phyloP scores from a whole-genome alignment of 2,113 vertebrate species.

The Prietella phreatophila region DNA sequence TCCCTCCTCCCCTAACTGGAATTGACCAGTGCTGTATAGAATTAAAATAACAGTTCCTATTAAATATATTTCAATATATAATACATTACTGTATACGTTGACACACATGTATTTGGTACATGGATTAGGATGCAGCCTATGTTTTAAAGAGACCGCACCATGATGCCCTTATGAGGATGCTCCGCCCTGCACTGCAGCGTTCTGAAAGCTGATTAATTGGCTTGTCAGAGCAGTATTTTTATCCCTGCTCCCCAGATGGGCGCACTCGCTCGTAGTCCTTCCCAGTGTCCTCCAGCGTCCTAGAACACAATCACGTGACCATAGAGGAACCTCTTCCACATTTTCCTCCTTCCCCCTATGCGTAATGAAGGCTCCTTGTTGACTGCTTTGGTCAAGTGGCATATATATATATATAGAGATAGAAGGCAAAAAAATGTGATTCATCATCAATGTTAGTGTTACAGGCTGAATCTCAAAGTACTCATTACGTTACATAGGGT shows the following conservation, averaged over 20 bases:
- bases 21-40: not conserved
- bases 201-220: constrained; percentile 64
- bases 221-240: constrained; percentile 64
- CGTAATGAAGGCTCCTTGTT: constrained; percentile 20
- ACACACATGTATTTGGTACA: not conserved
- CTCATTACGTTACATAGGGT: not conserved
- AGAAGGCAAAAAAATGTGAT: not conserved
- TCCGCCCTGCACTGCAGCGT: constrained; percentile 50
- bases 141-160: constrained; percentile 49
- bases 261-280: constrained; percentile 51
- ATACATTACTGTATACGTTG: no score
- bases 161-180: constrained; percentile 52
- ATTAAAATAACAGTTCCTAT: not conserved
- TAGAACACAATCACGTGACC: constrained; percentile 47
- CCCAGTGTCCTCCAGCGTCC: constrained; percentile 54
- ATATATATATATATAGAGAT: not conserved
- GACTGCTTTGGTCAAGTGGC: constrained; percentile 17
- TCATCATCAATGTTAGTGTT: not conserved
- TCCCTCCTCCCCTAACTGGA: not conserved
- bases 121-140: constrained; percentile 18
- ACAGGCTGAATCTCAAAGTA: not conserved
- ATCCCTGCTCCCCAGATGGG: constrained; percentile 57
- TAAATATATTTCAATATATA: not conserved
- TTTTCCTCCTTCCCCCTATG: not conserved
- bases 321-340: constrained; percentile 18